Percentiles rank a stretch among this genome's conserved stretches.
Evolutionary conservation across 2,113 vertebrate species (phyloP).

Genomic region (Cyrtonyx montezumae): DNA sequence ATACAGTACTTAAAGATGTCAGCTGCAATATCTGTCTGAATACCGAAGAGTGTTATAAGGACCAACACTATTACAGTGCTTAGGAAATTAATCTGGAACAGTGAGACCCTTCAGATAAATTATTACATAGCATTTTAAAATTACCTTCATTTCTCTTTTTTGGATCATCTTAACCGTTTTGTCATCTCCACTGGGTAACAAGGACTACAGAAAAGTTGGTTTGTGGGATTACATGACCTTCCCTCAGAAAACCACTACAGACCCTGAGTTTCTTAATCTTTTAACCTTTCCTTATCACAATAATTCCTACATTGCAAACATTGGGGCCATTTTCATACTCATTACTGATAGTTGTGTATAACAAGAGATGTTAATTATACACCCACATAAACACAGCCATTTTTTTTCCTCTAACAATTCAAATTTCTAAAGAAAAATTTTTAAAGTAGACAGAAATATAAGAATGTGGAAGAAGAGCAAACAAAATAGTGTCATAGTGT

Average conservation of each 20-base stretch:
- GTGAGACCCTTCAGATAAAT: slow-evolving; percentile 51
- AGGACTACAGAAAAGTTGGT: not conserved
- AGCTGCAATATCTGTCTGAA: slow-evolving; percentile 42
- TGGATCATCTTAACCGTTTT: slow-evolving; percentile 37
- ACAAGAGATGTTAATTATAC: not conserved
- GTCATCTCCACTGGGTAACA: not conserved
- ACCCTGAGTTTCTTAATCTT: not conserved
- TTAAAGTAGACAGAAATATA: not conserved
- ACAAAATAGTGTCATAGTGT: not conserved
- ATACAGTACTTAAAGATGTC: slow-evolving; percentile 6
- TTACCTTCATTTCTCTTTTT: slow-evolving; percentile 63
- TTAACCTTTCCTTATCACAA: not conserved
- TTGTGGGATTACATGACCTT: not conserved
- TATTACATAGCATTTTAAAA: slow-evolving; percentile 51
- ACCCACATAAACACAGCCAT: not conserved
- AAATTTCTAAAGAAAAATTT: not conserved
- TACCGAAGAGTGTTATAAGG: slow-evolving; percentile 37
- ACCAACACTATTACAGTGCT: slow-evolving; percentile 33
- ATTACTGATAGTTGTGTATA: not conserved
- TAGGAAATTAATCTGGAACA: slow-evolving; percentile 58
- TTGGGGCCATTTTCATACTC: not conserved
- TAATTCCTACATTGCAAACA: not conserved
- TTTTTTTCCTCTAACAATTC: not conserved
- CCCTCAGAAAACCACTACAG: not conserved
- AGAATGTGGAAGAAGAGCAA: not conserved